Evolutionary conservation across 2,888 invertebrate species (phyloP).

Genomic region (Pristionchus fissidentatus): DNA sequence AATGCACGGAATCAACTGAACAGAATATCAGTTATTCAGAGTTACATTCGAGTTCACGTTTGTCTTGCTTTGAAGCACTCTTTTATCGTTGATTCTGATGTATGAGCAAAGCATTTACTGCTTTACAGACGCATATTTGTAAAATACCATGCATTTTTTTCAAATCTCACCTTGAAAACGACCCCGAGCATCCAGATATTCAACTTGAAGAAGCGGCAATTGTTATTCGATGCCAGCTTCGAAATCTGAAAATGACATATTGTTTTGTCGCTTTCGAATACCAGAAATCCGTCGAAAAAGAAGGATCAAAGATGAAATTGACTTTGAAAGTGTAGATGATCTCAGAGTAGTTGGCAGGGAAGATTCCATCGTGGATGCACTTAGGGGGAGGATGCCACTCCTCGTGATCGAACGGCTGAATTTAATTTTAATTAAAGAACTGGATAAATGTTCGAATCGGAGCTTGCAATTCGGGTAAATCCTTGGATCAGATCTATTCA

Average conservation of each 20-base stretch:
- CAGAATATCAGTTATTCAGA: too few relatives aligned
- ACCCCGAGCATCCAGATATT: conserved; percentile 74
- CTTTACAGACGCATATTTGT: too few relatives aligned
- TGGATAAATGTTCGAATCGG: too few relatives aligned
- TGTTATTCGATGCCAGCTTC: conserved; percentile 61
- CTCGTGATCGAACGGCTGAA: conserved; percentile 41
- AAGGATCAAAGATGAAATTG: conserved; percentile 3
- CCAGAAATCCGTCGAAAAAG: too few relatives aligned
- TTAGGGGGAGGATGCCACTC: conserved; percentile 54
- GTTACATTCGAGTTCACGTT: too few relatives aligned
- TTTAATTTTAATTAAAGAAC: neutral
- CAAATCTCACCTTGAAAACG: conserved; percentile 66
- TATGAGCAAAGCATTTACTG: too few relatives aligned
- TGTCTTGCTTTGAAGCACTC: too few relatives aligned
- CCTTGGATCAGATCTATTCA: too few relatives aligned
- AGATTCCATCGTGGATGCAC: conserved; percentile 51
- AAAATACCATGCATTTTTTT: neutral
- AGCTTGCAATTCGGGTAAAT: too few relatives aligned
- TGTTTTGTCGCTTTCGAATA: too few relatives aligned
- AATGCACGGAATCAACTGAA: conserved; percentile 72
- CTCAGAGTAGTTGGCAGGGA: conserved; percentile 61
- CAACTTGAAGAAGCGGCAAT: conserved; percentile 70
- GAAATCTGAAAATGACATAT: conserved; percentile 55
- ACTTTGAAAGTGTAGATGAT: conserved; percentile 68
- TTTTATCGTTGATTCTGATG: too few relatives aligned